These are phyloP conservation scores for Agapornis canus DNA, from an alignment of 2,797 vertebrate genomes.

Conservation along the genomic window DNA sequence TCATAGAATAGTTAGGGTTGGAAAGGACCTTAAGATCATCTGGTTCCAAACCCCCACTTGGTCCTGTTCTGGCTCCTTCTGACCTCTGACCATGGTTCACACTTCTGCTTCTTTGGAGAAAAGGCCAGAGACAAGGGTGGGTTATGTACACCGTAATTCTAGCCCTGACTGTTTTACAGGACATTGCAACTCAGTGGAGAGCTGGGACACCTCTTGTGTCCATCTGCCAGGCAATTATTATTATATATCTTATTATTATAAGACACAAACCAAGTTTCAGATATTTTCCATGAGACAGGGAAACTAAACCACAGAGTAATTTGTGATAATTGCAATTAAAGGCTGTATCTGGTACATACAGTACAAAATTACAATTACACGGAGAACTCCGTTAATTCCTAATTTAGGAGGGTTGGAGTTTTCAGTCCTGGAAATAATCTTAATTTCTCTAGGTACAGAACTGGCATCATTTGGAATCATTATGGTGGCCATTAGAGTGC, in stretches of 20 bases:
- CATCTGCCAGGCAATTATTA: not conserved
- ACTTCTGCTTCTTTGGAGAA: not conserved
- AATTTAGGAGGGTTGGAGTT: not conserved
- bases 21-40: too few species aligned
- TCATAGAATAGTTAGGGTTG: too few species aligned
- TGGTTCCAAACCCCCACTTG: not conserved
- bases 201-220: rapidly evolving
- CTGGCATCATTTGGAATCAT: not conserved
- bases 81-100: not conserved
- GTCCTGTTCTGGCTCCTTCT: not conserved
- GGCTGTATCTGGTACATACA: not conserved
- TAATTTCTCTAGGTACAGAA: not conserved
- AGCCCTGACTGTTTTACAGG: not conserved
- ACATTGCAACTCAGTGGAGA: rapidly evolving
- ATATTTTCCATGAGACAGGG: not conserved
- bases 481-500: not conserved
- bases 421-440: not conserved
- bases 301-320: not conserved
- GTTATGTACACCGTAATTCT: not conserved
- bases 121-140: not conserved
- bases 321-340: not conserved
- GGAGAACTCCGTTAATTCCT: not conserved
- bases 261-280: not conserved
- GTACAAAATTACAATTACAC: not conserved
- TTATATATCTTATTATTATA: not conserved